Evolutionary conservation across 2,797 vertebrate species (phyloP), one percentile per base, ranked within the genome.

Genomic region (Melanotaenia maccullochi): DNA sequence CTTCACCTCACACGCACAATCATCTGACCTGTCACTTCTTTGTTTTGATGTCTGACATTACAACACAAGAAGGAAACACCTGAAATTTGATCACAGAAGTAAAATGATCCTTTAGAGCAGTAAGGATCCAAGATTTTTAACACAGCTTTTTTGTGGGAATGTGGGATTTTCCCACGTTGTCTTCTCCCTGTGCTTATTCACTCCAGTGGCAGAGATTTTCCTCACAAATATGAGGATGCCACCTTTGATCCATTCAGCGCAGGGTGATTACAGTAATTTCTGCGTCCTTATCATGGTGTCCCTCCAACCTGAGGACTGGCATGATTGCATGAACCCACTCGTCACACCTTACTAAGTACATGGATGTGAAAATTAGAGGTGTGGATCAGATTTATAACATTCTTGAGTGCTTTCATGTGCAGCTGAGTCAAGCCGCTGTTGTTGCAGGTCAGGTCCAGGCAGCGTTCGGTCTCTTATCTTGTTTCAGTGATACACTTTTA

Each of bases 191-290:
- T 56, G 60, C 18, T 71, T 62, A 61, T 81, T 80, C 71, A 61
- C 73, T 72, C 32, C 69, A 71, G 86, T 68, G 36, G 70, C 57
- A 72, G 74, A 86, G 58, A 62, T 78, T 81, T 24, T 42, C 2
- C 51, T 83, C 85, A 65, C 65, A 89, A 80, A 82, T 74, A 83
- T 73, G 64, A 57, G 60, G 68, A 80, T 57, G 70, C 78, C 71
- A 61, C 71, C 84, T 89, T 89, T 89, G 86, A 91, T 91, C 78
- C 30, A 71, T 86, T 86, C 88, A 73, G 60, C 75, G 71, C 65
- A 2, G 22, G 60, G 67, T 82, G 91, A 92, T 92, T 89, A 87
- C 83, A 82, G 90, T 87, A 59, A 85, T 92, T 85, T 71, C 47
- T 60, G 44, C 65, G 52, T 68, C 76, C 28, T 58, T 59, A 14